Conservation (phyloP, 2,888 invertebrate species). For the Agrotis puta region DNA sequence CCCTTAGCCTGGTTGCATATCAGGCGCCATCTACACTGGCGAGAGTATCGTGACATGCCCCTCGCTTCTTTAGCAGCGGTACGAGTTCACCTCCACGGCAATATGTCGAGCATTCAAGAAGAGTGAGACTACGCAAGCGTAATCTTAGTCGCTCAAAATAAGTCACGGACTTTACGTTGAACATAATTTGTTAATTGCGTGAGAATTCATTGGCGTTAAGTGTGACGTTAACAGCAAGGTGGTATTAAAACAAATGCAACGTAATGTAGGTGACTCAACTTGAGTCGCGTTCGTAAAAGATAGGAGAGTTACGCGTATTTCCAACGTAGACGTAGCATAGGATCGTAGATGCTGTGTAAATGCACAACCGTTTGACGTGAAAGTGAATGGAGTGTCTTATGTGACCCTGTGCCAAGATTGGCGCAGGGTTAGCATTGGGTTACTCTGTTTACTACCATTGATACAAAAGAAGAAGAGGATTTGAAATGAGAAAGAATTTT, state of each 20-base stretch:
- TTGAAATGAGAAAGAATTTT: neutral
- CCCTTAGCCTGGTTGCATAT: neutral
- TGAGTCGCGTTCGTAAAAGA: neutral
- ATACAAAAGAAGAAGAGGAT: neutral
- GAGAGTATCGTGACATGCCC: neutral
- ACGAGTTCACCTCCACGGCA: neutral
- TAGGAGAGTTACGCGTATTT: neutral
- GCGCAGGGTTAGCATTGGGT: too few species aligned
- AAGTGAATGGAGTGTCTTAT: neutral
- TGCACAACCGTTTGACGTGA: too few species aligned
- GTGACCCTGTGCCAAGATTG: neutral
- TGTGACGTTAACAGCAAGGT: neutral
- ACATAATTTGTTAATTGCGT: conserved; percentile 2
- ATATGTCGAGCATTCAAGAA: neutral
- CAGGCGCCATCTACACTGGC: conserved; percentile 12
- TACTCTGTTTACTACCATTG: neutral
- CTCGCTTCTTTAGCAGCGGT: neutral
- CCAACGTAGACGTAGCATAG: neutral
- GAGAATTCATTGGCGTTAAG: neutral
- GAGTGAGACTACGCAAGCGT: neutral
- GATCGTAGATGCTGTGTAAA: neutral
- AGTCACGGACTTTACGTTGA: conserved; percentile 2
- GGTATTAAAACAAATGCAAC: neutral
- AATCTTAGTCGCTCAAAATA: conserved; percentile 2
- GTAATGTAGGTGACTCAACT: neutral